Evolutionary conservation across 2,888 invertebrate genomes (phyloP), one percentile per base, ranked within the genome.

Genomic region (Mesorhabditis spiculigera): DNA sequence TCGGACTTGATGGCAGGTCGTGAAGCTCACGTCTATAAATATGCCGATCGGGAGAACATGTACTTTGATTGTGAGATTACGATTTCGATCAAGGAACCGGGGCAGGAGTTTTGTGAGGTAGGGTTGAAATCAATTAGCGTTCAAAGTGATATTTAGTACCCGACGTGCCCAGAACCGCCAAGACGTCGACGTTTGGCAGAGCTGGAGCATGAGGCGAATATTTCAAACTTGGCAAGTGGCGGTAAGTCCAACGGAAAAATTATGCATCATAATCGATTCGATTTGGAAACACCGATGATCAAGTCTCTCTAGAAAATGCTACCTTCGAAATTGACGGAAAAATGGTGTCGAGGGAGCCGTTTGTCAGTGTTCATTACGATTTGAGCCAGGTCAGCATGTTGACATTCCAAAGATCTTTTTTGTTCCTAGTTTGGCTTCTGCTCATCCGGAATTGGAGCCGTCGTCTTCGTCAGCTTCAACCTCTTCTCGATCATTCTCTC

Each of bases 61-160:
- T 83, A 80, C 71, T 85, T 85, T 68, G 83, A 85, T 71, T 85
- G 85, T 68, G 80, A 85, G 73, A 85, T 84, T 66, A 75, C 82
- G 4, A 71, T 84, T 42, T 81, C 76, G 16, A 76, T 84, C 70
- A 84, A 84, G 71, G 82, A 83, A 67, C 82, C 82, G 5, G 81
- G 77, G n/a, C 73, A 78, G 66, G 78, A 81, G 70, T 80, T 73
- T 67, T 82, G 82, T 71, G 78, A 80, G 68, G 82, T 82, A 65
- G 58, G 58, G 10, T 13, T 13, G n/a, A 50, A n/a, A 50, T 10
- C 0, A 50, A 50, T 50, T 50, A 13, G 8, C n/a, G 58, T 50
- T 50, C 58, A 50, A 50, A 10, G 8, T n/a, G n/a, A 50, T n/a
- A 50, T 50, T 50, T 62, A 71, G 71, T 65, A 68, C 65, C 71